These are phyloP conservation scores for Calliopum simillimum DNA, from an alignment of 2,888 invertebrate genomes.

Conservation along the genomic window DNA sequence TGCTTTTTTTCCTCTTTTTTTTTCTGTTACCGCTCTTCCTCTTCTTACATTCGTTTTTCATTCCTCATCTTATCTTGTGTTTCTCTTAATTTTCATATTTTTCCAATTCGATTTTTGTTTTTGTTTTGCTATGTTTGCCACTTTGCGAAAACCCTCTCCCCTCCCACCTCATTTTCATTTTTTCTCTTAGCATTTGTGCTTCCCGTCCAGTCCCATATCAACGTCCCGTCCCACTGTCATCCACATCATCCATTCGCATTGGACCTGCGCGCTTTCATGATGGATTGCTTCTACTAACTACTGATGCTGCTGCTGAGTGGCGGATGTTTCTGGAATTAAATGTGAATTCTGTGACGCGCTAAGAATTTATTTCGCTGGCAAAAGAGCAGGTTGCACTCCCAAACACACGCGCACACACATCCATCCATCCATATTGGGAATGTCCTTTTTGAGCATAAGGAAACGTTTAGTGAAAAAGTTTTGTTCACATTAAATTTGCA, in stretches of 20 bases:
- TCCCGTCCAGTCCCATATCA: neutral
- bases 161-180: neutral
- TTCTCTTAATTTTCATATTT: neutral
- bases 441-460: constrained; percentile 13
- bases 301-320: constrained; percentile 14
- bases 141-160: neutral
- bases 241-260: neutral
- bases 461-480: constrained; percentile 30
- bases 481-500: constrained; percentile 27
- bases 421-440: neutral
- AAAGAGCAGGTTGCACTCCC: neutral
- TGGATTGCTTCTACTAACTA: constrained; percentile 18
- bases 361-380: no score
- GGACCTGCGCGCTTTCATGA: constrained; percentile 34
- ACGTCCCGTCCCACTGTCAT: neutral
- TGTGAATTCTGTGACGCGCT: constrained; percentile 18
- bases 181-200: neutral
- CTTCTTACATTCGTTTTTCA: neutral
- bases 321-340: constrained; percentile 16
- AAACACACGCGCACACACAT: constrained; percentile 14
- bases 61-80: neutral
- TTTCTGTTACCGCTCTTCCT: constrained; percentile 10
- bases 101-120: constrained; percentile 1
- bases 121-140: neutral
- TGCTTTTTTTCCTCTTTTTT: neutral